phyloP scores from a whole-genome alignment of 2,888 invertebrate species.

The Diachrysia chrysitis region DNA sequence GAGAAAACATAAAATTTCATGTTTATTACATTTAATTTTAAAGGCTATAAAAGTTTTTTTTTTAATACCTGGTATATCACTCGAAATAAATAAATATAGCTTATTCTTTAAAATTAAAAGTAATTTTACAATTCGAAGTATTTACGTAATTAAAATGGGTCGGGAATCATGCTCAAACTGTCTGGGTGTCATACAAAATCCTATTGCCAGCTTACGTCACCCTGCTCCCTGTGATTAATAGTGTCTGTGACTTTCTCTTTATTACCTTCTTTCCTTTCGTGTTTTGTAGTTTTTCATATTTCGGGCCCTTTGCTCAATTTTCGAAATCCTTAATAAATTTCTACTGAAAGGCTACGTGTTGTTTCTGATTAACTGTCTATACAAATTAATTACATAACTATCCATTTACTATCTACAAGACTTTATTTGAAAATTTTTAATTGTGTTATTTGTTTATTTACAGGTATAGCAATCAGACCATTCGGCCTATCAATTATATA shows the following conservation, averaged over 20 bases:
- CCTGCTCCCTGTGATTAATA: slow-evolving; percentile 72
- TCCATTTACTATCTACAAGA: no score
- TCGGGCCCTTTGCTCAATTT: slow-evolving; percentile 52
- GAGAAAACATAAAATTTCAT: neutral
- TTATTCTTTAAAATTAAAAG: no score
- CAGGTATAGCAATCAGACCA: slow-evolving; percentile 95
- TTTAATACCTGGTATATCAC: no score
- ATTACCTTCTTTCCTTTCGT: slow-evolving; percentile 58
- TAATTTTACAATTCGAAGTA: no score
- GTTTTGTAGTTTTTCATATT: slow-evolving; percentile 56
- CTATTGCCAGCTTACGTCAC: slow-evolving; percentile 46
- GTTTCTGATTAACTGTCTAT: neutral
- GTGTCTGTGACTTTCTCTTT: slow-evolving; percentile 71
- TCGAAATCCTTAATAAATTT: slow-evolving; percentile 28
- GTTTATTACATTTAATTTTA: no score
- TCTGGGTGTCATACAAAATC: slow-evolving; percentile 38
- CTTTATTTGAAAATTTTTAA: neutral
- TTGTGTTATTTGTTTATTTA: slow-evolving; percentile 70
- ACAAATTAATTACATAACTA: neutral
- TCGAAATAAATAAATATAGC: no score
- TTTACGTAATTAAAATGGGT: no score
- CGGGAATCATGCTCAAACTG: slow-evolving; percentile 36
- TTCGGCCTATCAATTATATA: slow-evolving; percentile 94
- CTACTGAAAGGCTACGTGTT: slow-evolving; percentile 7
- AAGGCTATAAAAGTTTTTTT: no score